Evolutionary conservation across 2,888 invertebrate species (phyloP).

Genomic region (Macrosoma leucophasiata): DNA sequence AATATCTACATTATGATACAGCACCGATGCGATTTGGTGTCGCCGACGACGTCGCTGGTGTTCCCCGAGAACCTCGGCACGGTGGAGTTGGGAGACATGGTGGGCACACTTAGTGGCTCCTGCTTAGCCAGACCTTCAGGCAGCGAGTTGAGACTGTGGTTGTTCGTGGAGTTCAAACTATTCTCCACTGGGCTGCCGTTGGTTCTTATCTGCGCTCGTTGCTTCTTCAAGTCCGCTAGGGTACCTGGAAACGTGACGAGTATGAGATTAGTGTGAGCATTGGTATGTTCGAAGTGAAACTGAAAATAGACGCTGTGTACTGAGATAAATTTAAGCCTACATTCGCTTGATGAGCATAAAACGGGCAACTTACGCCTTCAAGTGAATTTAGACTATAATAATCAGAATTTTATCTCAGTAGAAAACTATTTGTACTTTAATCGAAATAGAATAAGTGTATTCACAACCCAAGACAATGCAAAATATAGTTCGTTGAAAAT

Average conservation of each 20-base stretch:
- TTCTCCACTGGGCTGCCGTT: constrained; percentile 76
- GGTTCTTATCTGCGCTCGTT: constrained; percentile 86
- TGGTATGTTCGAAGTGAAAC: no score
- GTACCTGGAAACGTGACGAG: constrained; percentile 76
- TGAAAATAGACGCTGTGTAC: no score
- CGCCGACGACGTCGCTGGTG: constrained; percentile 86
- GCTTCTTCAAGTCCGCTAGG: constrained; percentile 94
- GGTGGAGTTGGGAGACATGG: constrained; percentile 55
- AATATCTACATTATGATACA: constrained; percentile 81
- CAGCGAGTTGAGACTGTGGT: constrained; percentile 61
- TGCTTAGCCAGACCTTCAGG: constrained; percentile 54
- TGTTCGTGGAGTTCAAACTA: constrained; percentile 57
- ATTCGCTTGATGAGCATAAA: no score
- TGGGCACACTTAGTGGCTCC: constrained; percentile 59
- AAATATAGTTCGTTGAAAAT: no score
- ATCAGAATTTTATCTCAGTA: no score
- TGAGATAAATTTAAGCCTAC: no score
- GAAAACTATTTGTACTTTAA: no score
- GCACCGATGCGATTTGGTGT: constrained; percentile 82
- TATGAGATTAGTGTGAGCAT: no score
- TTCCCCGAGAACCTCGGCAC: constrained; percentile 82
- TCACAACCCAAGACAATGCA: no score
- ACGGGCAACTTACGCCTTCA: no score
- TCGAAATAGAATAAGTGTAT: no score
- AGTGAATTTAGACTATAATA: no score